Percentiles rank a stretch among this genome's conserved stretches.
Conservation (phyloP, 2,888 invertebrate species). For the Syritta pipiens region DNA sequence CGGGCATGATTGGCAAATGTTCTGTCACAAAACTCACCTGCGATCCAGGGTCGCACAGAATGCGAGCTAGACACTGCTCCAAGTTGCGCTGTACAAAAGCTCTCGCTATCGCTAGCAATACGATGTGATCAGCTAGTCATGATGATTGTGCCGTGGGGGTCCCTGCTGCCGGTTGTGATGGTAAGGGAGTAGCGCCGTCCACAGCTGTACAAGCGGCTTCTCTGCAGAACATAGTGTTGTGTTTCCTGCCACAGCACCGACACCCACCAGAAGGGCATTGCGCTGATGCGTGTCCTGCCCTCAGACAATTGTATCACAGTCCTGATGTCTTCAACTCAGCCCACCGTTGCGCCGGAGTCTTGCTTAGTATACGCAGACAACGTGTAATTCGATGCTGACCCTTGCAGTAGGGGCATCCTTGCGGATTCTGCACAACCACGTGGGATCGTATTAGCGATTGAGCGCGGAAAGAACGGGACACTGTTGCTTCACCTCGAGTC, state of each 20-base stretch:
- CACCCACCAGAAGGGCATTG: constrained; percentile 3
- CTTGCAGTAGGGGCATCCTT: constrained; percentile 8
- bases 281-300: constrained; percentile 3
- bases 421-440: neutral
- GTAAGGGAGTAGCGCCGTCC: constrained; percentile 1
- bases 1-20: constrained; percentile 2
- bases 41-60: constrained; percentile 35
- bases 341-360: neutral
- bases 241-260: constrained; percentile 16
- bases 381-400: constrained; percentile 5
- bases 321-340: neutral
- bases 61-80: neutral
- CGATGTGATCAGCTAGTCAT: constrained; percentile 4
- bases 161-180: neutral
- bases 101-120: neutral
- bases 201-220: neutral
- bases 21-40: constrained; percentile 39
- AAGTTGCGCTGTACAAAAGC: neutral
- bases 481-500: neutral
- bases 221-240: constrained; percentile 18
- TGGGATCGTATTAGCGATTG: neutral
- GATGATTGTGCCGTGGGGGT: neutral
- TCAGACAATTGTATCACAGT: constrained; percentile 11
- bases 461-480: neutral
- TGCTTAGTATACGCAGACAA: neutral